Conservation (phyloP, 2,797 vertebrate genomes). For the Tapera naevia region DNA sequence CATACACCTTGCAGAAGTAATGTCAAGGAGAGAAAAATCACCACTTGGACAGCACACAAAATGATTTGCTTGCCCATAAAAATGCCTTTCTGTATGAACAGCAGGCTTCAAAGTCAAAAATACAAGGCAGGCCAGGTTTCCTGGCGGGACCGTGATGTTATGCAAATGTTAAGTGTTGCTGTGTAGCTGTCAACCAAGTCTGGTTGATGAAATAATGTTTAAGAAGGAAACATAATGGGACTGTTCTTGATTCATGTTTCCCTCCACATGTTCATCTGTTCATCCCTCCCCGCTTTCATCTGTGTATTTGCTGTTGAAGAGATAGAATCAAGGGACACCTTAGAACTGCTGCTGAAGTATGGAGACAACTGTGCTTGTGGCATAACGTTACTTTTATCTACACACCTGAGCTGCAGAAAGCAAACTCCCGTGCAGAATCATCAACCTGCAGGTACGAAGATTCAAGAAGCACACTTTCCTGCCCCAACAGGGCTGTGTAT, state of each 20-base stretch:
- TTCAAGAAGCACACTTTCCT: neutral
- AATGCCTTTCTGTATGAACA: neutral
- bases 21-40: neutral
- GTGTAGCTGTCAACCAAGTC: neutral
- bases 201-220: conserved; percentile 20
- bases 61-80: neutral
- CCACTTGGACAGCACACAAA: neutral
- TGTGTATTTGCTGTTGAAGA: neutral
- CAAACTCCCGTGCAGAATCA: neutral
- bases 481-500: neutral
- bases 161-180: neutral
- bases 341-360: neutral
- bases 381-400: neutral
- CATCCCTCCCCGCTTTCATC: neutral
- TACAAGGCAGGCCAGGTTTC: neutral
- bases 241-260: neutral
- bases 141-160: neutral
- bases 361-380: neutral
- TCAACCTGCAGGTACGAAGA: neutral
- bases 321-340: neutral
- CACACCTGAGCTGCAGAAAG: neutral
- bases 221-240: neutral
- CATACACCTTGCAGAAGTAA: neutral
- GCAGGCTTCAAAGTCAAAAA: conserved; percentile 8
- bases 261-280: neutral